These are phyloP conservation scores for Ectropis grisescens DNA, from an alignment of 1,140 invertebrate genomes.

Conservation along the genomic window DNA sequence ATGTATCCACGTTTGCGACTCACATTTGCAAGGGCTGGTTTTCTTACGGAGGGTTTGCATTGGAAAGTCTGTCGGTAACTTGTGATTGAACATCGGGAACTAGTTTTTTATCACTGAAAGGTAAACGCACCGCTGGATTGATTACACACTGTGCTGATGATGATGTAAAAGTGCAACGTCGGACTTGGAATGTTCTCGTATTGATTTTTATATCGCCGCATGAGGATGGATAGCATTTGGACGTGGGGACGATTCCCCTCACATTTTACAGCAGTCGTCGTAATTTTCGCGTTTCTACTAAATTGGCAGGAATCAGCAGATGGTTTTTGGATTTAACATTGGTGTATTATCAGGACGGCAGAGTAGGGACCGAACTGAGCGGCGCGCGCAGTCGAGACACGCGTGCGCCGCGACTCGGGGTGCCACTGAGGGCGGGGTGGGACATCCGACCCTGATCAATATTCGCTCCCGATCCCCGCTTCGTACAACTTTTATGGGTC, in stretches of 20 bases:
- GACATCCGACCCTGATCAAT: constrained; percentile 44
- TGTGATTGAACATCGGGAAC: constrained; percentile 66
- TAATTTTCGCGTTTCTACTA: too few relatives aligned
- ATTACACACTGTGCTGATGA: too few relatives aligned
- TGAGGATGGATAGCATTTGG: constrained; percentile 6
- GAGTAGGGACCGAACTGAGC: constrained; percentile 27
- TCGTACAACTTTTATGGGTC: constrained; percentile 38
- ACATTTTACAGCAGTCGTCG: constrained; percentile 1
- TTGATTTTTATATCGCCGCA: constrained; percentile 48
- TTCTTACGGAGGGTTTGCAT: constrained; percentile 92
- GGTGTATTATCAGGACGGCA: constrained; percentile 23
- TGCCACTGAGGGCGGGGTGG: too few relatives aligned
- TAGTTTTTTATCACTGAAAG: constrained; percentile 45
- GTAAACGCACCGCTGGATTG: constrained; percentile 39
- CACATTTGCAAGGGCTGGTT: constrained; percentile 90
- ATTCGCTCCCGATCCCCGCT: constrained; percentile 42
- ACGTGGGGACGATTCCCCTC: constrained; percentile 14
- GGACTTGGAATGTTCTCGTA: constrained; percentile 40
- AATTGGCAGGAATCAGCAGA: neutral
- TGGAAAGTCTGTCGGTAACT: constrained; percentile 67
- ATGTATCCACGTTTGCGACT: constrained; percentile 70
- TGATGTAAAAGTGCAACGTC: constrained; percentile 28
- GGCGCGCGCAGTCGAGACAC: too few relatives aligned
- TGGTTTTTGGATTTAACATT: constrained; percentile 19
- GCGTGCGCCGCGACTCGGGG: too few relatives aligned